Base-by-base conservation (phyloP, 2,888 invertebrate species). In the Cryptus viduatorius region DNA sequence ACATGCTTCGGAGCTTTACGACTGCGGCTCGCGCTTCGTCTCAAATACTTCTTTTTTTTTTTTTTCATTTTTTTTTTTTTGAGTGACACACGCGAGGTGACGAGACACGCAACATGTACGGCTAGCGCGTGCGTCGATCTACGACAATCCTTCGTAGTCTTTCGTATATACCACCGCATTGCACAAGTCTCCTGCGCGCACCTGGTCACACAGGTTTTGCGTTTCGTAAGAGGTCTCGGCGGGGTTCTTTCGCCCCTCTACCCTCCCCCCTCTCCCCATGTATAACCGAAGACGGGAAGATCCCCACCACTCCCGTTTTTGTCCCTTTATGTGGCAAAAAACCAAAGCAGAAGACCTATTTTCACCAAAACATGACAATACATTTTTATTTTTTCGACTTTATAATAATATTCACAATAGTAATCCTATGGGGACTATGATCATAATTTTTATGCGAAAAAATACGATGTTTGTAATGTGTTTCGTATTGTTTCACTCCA, bases 131-230 rank as follows among this genome's bases (percentile, higher is more conserved):
- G 77, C 73, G 84, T 81, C 73, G 61, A 53, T 72, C 16, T 48
- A 53, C 72, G 19, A 79, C 75, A 31, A 80, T 76, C 77, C 56
- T 24, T 16, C 61, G 75, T 71, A 65, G 59, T 78, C 69, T 69
- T 68, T 29, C 24, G 24, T 24, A 24, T 24, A 68, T 19, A 24
- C 59, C 37, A 69, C 56, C 84, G 53, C 81, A 73, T 37, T 42
- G 61, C 67, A n/a, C 16, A 16, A 61, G 67, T 56, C 37, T 69
- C 64, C 12, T 19, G 44, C 10, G 46, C 78, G 56, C 84, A 84
- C 84, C 84, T 84, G 84, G 84, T 81, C 69, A 81, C 44, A 77
- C 77, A 75, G 56, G 53, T 84, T 75, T 80, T 78, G 75, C 73
- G n/a, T 59, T 76, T 65, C 72, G 29, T 69, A 53, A 80, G 59